These are phyloP conservation scores for Cebidichthys violaceus DNA, from an alignment of 2,113 vertebrate genomes.

Conservation along the genomic window DNA sequence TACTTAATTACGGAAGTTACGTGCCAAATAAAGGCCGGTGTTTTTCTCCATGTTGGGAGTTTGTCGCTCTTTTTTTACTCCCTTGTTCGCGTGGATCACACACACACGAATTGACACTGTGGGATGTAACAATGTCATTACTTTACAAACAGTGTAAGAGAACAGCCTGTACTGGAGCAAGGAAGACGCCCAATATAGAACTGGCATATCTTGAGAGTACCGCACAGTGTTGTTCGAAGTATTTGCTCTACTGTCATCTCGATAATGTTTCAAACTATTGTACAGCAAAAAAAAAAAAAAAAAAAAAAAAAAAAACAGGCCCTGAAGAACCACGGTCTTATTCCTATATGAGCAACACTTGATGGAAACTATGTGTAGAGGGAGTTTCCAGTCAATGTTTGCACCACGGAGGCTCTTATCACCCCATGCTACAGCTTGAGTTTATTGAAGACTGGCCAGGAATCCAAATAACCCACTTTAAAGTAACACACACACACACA, in stretches of 20 bases:
- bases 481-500: constrained; percentile 28
- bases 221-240: background rate
- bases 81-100: background rate
- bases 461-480: constrained; percentile 59
- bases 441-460: constrained; percentile 70
- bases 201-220: background rate
- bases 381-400: constrained; percentile 59
- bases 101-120: background rate
- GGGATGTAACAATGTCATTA: background rate
- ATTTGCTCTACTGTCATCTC: background rate
- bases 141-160: background rate
- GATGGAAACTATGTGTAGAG: constrained; percentile 64
- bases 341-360: constrained; percentile 13
- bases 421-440: constrained; percentile 36
- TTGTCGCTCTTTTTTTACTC: background rate
- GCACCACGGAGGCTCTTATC: constrained; percentile 63
- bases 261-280: background rate
- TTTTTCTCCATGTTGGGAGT: background rate
- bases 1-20: background rate
- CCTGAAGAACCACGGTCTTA: background rate
- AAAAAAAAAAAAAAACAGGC: too few species aligned
- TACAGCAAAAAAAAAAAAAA: background rate
- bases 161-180: background rate
- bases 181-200: background rate
- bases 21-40: background rate